Conservation (phyloP, 2,888 invertebrate genomes). For the Ormyrus labotus region DNA sequence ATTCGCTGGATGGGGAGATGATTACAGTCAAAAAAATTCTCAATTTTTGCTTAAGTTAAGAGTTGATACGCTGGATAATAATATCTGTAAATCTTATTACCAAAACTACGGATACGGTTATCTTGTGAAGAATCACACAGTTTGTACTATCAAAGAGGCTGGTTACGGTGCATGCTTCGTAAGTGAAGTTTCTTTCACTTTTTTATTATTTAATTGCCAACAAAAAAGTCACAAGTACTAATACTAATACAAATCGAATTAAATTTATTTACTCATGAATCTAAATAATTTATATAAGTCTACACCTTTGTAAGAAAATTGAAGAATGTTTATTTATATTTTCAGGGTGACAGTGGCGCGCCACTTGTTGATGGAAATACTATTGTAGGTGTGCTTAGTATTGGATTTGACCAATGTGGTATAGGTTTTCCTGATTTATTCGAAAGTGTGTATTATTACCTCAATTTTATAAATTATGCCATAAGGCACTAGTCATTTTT, state of each 20-base stretch:
- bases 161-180: constrained; percentile 29
- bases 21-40: constrained; percentile 35
- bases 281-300: neutral
- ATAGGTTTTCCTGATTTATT: constrained; percentile 15
- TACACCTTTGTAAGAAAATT: neutral
- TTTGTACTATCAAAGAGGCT: constrained; percentile 5
- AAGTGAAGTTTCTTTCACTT: neutral
- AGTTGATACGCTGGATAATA: neutral
- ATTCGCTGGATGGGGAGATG: constrained; percentile 39
- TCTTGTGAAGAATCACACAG: constrained; percentile 19
- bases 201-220: neutral
- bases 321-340: neutral
- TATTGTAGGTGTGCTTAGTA: constrained; percentile 2
- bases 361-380: neutral
- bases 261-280: too few relatives aligned
- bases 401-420: constrained; percentile 8
- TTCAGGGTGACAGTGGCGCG: constrained; percentile 28
- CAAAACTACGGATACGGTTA: constrained; percentile 30
- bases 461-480: constrained; percentile 13
- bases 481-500: neutral
- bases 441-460: constrained; percentile 23
- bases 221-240: too few relatives aligned
- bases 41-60: constrained; percentile 24
- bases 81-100: constrained; percentile 9
- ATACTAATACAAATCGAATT: too few relatives aligned